Evolutionary conservation across 2,888 invertebrate species (phyloP).

Genomic region (Troilus luridus): DNA sequence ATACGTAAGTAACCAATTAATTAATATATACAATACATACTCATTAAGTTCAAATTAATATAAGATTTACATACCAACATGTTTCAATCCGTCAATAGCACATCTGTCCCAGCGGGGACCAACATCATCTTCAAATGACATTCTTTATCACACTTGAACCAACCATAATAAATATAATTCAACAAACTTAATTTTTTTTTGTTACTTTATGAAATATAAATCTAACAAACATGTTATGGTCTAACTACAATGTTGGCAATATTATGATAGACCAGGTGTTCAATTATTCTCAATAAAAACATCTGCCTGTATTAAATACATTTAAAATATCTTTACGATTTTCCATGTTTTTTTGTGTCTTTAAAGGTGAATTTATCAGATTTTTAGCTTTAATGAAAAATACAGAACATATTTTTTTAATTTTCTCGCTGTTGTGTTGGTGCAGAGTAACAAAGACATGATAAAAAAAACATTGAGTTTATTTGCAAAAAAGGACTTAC

Average conservation of each 20-base stretch:
- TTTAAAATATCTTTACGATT: neutral
- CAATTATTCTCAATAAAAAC: neutral
- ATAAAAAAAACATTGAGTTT: too few species aligned
- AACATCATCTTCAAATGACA: constrained; percentile 19
- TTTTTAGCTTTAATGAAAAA: too few species aligned
- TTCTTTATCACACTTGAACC: neutral
- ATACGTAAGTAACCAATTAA: too few species aligned
- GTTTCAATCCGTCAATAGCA: neutral
- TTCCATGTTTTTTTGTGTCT: too few species aligned
- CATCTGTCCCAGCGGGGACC: constrained; percentile 44
- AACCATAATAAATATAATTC: neutral
- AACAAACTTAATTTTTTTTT: neutral
- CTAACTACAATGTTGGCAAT: neutral
- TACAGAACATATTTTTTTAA: too few species aligned
- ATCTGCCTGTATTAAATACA: neutral
- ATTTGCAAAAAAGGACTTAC: too few species aligned
- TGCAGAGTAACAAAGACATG: too few species aligned
- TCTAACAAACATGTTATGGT: neutral
- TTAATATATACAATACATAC: too few species aligned
- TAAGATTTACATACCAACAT: neutral
- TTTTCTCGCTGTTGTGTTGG: too few species aligned
- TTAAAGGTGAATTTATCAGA: too few species aligned
- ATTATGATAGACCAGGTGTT: neutral
- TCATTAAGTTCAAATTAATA: neutral
- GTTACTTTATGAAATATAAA: neutral